Base-by-base conservation (phyloP, 2,797 vertebrate genomes). In the Hydrolagus colliei region DNA sequence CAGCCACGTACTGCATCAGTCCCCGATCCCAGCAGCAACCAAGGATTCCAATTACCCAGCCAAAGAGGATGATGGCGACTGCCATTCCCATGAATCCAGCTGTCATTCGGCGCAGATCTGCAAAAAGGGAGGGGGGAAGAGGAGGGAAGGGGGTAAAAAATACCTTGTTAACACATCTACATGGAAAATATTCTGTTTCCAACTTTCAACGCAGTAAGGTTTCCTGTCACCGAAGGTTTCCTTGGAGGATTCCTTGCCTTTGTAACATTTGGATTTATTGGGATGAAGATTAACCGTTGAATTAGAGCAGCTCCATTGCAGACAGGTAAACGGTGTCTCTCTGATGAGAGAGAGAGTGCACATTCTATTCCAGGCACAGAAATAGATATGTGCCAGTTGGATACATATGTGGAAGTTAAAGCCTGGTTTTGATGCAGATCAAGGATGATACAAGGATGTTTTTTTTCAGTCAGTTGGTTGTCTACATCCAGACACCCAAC, bases 21-120 rank as follows among this genome's bases (percentile, higher is more conserved):
- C 98, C 98, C 88, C 97, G 93, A 89, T 98, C 97, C 98, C 98
- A 99, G 91, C 98, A 98, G 93, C 97, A 99, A 86, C 98, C 98
- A 9, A 99, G 95, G 89, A 98, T 95, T 0, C 98, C 98, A 0
- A 99, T 95, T 90, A 97, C 93, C 98, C 97, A 99, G 27, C 98
- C 98, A 0, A 99, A 99, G 87, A 99, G 95, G 91, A 99, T 98
- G 92, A 99, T 99, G 90, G 98, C 98, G 88, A 99, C 97, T 0
- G 97, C 98, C 97, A 99, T 99, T 89, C 97, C 98, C 97, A 99
- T 98, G 92, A 99, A 99, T 72, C 97, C 98, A 0, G 97, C 98
- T 0, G 97, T 99, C 98, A 99, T 99, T 89, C 97, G 93, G 89
- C 98, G 95, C 91, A 99, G 91, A 90, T 99, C 97, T 99, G 92